A percentile compares a stretch with the other conserved stretches of the same genome.
phyloP scores from a whole-genome alignment of 2,113 vertebrate genomes.

The Boleophthalmus pectinirostris region DNA sequence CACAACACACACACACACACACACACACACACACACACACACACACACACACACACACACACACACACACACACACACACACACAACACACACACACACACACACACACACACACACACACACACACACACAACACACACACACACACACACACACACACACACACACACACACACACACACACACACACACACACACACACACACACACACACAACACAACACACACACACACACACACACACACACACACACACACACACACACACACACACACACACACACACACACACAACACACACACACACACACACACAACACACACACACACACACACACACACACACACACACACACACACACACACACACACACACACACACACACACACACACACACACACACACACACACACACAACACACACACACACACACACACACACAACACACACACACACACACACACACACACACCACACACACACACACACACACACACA shows the following conservation, averaged over 20 bases:
- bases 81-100: slow-evolving; percentile 25
- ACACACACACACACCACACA: too few species aligned
- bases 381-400: background rate
- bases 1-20: slow-evolving; percentile 9
- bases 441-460: slow-evolving; percentile 14
- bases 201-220: slow-evolving; percentile 27
- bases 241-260: background rate
- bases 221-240: background rate
- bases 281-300: slow-evolving; percentile 25
- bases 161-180: too few species aligned
- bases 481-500: background rate
- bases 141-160: slow-evolving; percentile 13
- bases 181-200: background rate
- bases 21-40: background rate
- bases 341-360: slow-evolving; percentile 20
- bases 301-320: background rate
- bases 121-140: background rate
- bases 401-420: slow-evolving; percentile 22
- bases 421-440: background rate
- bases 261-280: background rate
- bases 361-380: background rate
- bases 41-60: background rate
- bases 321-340: background rate
- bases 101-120: too few species aligned
- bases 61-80: too few species aligned